phyloP scores from a whole-genome alignment of 2,113 vertebrate species.

The Hyperoodon ampullatus region DNA sequence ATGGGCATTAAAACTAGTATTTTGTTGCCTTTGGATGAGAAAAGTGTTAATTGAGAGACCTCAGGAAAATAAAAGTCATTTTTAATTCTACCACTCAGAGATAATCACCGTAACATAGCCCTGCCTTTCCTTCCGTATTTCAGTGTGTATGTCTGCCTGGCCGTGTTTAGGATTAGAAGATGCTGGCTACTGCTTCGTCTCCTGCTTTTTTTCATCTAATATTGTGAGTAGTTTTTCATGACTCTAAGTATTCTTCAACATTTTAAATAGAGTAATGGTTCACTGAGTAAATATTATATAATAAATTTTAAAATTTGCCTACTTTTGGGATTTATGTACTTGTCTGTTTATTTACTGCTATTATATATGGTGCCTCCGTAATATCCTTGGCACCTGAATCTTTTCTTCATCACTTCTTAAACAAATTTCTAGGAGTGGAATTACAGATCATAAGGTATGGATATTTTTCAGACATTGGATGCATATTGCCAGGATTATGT shows the following conservation, averaged over 20 bases:
- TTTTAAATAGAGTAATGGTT: background rate
- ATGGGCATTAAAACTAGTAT: conserved; percentile 26
- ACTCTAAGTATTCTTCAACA: background rate
- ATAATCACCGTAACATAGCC: background rate
- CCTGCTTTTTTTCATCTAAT: background rate
- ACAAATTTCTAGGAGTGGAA: background rate
- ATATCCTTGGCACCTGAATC: background rate
- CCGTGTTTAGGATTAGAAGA: background rate
- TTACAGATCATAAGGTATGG: background rate
- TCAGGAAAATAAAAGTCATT: conserved; percentile 15
- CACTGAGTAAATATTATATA: background rate
- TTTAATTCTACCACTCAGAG: background rate
- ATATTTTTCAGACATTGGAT: background rate
- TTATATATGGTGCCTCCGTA: background rate
- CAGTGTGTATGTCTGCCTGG: background rate
- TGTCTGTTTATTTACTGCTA: background rate
- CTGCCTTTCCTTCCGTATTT: background rate
- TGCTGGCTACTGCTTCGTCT: background rate
- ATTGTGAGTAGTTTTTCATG: background rate
- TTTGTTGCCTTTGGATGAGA: background rate
- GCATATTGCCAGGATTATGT: background rate
- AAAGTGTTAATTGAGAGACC: background rate
- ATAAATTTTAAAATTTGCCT: background rate
- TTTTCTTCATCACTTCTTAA: background rate
- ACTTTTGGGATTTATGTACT: background rate